Conservation (phyloP, 2,797 vertebrate genomes). For the Percopsis omiscomaycus region DNA sequence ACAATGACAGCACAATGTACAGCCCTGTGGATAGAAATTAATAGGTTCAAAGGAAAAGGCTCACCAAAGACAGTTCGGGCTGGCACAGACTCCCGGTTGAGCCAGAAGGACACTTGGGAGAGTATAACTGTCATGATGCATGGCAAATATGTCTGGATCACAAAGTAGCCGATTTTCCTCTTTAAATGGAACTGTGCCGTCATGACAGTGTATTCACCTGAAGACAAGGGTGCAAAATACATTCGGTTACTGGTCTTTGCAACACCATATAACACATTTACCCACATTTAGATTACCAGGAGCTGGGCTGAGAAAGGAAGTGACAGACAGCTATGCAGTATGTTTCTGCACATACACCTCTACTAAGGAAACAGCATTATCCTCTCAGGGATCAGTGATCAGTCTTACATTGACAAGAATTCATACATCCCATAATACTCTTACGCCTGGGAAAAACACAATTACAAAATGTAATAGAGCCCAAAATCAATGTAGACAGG, state of each 20-base stretch:
- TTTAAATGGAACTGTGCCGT: conserved; percentile 79
- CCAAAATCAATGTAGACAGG: too few species aligned
- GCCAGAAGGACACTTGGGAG: conserved; percentile 79
- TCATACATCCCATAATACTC: too few species aligned
- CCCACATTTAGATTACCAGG: too few species aligned
- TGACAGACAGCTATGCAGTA: too few species aligned
- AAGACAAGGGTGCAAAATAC: neutral
- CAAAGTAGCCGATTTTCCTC: conserved; percentile 82
- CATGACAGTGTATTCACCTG: conserved; percentile 81
- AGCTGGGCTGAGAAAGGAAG: too few species aligned
- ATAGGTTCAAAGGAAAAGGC: conserved; percentile 4
- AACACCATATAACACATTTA: neutral
- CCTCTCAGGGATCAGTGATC: too few species aligned
- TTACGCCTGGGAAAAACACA: too few species aligned
- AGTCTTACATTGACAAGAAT: too few species aligned
- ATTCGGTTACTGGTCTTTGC: neutral
- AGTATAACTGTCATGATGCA: conserved; percentile 81
- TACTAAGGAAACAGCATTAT: too few species aligned
- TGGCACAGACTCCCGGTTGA: conserved; percentile 82
- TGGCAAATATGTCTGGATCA: conserved; percentile 78
- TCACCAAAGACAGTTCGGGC: conserved; percentile 77
- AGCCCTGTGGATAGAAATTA: neutral
- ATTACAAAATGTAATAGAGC: too few species aligned
- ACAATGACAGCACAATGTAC: neutral
- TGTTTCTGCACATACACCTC: too few species aligned